Conservation (phyloP, 1,140 invertebrate species). For the Cecropterus lyciades region DNA sequence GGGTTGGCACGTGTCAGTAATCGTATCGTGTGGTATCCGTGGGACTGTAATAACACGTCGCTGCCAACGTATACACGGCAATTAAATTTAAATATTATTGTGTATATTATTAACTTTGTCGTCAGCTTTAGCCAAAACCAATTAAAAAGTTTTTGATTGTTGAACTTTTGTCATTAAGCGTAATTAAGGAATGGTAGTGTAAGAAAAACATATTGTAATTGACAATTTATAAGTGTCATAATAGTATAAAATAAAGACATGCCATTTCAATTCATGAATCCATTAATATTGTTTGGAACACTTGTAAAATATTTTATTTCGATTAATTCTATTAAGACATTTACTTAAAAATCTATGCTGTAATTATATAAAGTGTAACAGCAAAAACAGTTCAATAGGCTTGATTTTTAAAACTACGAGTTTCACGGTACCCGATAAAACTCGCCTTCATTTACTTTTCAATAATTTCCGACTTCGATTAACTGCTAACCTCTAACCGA, state of each 20-base stretch:
- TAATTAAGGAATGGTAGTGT: too few species aligned
- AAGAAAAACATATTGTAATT: too few species aligned
- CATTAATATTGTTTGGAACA: too few species aligned
- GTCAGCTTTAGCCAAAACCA: neutral
- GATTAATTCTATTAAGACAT: too few species aligned
- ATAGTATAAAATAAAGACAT: too few species aligned
- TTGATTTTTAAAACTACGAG: too few species aligned
- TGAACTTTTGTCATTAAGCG: neutral
- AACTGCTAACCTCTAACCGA: constrained; percentile 9
- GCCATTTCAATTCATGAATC: too few species aligned
- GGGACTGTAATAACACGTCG: constrained; percentile 52
- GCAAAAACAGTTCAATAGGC: too few species aligned
- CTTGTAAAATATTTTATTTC: too few species aligned
- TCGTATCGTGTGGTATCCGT: constrained; percentile 49
- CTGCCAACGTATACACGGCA: constrained; percentile 17
- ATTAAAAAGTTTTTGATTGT: neutral
- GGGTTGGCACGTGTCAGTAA: constrained; percentile 62
- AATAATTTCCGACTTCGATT: constrained; percentile 14
- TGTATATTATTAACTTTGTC: constrained; percentile 18
- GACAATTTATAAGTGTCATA: too few species aligned
- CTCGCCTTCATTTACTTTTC: constrained; percentile 11
- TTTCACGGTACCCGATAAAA: neutral
- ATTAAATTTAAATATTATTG: constrained; percentile 31
- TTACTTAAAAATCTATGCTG: too few species aligned
- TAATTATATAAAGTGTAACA: too few species aligned